These are phyloP conservation scores for Danionella cerebrum DNA, from an alignment of 2,113 vertebrate genomes.

Conservation along the genomic window DNA sequence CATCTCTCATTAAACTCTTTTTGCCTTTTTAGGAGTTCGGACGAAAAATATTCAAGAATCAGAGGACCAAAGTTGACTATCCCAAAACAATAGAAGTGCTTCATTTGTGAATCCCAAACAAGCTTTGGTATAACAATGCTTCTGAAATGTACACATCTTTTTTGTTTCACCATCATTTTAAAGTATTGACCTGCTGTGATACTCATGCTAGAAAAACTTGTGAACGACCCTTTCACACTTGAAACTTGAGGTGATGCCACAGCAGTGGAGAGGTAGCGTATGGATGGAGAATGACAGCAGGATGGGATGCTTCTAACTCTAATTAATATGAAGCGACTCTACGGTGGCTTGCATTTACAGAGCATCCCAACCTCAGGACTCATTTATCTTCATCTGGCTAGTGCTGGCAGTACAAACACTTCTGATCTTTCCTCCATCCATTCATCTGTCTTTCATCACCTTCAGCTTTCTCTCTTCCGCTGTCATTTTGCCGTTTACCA, in stretches of 20 bases:
- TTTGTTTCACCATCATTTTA: too few relatives aligned
- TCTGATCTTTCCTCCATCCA: conserved; percentile 6
- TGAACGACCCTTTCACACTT: not conserved
- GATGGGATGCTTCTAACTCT: conserved; percentile 62
- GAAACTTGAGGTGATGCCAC: not conserved
- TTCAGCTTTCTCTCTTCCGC: conserved; percentile 33
- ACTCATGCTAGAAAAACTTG: too few relatives aligned
- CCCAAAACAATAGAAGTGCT: too few relatives aligned
- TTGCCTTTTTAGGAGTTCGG: too few relatives aligned
- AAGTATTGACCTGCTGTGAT: not conserved
- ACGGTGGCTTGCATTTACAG: conserved; percentile 48
- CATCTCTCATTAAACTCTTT: too few relatives aligned
- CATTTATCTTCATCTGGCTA: conserved; percentile 71
- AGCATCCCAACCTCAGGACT: conserved; percentile 48
- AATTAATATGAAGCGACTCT: conserved; percentile 66
- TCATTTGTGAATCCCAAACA: too few relatives aligned
- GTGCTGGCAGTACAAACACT: conserved; percentile 60
- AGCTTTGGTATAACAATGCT: too few relatives aligned
- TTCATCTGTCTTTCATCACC: conserved; percentile 11
- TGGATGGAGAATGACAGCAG: conserved; percentile 53
- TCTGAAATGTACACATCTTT: too few relatives aligned
- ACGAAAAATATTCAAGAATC: too few relatives aligned
- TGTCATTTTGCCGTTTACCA: conserved; percentile 32
- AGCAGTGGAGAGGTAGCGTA: not conserved
- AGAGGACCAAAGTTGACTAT: too few relatives aligned